Conservation (phyloP, 2,888 invertebrate species). For the Drosophila melanosoma region DNA sequence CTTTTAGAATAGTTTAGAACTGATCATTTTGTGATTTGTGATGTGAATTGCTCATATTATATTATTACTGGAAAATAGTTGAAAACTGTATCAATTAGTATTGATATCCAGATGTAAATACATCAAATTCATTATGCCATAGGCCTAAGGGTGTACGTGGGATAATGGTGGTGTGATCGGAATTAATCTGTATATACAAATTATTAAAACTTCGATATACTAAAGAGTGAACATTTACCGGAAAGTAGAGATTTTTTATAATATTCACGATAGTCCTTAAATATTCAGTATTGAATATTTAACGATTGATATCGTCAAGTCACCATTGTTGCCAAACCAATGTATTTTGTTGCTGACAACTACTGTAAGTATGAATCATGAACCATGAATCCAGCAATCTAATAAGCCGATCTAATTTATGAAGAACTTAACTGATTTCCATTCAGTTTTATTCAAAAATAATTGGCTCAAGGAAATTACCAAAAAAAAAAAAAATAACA, state of each 20-base stretch:
- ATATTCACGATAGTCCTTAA: conserved; percentile 67
- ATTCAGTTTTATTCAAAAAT: conserved; percentile 15
- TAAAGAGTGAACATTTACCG: conserved; percentile 83
- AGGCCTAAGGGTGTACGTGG: not conserved
- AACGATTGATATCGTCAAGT: conserved; percentile 62
- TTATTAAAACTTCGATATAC: conserved; percentile 58
- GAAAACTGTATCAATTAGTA: conserved; percentile 5
- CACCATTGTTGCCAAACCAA: conserved; percentile 46
- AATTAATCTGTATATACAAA: conserved; percentile 11
- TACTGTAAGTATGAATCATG: conserved; percentile 41
- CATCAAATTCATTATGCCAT: conserved; percentile 15
- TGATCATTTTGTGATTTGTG: conserved; percentile 18
- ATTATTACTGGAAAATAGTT: conserved; percentile 9
- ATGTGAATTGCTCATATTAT: conserved; percentile 9
- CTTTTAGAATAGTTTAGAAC: not conserved
- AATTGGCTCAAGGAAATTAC: conserved; percentile 9
- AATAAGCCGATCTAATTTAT: conserved; percentile 10
- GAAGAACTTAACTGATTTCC: conserved; percentile 13
- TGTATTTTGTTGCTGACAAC: conserved; percentile 33
- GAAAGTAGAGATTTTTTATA: conserved; percentile 70
- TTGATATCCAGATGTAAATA: conserved; percentile 24
- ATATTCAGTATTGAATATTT: conserved; percentile 70
- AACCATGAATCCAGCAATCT: conserved; percentile 22
- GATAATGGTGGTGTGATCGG: conserved; percentile 19
- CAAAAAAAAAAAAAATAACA: not conserved